Conservation (phyloP, 2,888 invertebrate genomes). For the Chrysina gloriosa region DNA sequence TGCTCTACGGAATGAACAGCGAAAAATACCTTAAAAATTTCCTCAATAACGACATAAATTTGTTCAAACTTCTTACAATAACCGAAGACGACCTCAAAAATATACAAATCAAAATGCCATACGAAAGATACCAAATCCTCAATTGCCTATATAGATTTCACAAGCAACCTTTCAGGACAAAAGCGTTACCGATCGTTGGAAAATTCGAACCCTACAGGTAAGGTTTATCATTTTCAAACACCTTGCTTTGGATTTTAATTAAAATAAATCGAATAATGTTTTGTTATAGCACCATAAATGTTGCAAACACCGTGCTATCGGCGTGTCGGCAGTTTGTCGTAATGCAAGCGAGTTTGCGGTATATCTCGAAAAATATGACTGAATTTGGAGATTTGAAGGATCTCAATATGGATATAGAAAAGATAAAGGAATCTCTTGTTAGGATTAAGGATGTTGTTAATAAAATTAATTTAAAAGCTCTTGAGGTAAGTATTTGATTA, state of each 20-base stretch:
- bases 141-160: slow-evolving; percentile 71
- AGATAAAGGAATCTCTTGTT: slow-evolving; percentile 24
- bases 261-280: too few relatives aligned
- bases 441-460: slow-evolving; percentile 42
- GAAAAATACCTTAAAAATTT: slow-evolving; percentile 67
- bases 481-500: slow-evolving; percentile 45
- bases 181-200: slow-evolving; percentile 57
- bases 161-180: slow-evolving; percentile 69
- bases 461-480: slow-evolving; percentile 45
- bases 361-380: slow-evolving; percentile 55
- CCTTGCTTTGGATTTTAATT: background rate
- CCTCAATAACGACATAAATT: slow-evolving; percentile 65
- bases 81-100: slow-evolving; percentile 69
- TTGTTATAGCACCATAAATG: slow-evolving; percentile 68
- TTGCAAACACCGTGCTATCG: slow-evolving; percentile 68
- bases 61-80: slow-evolving; percentile 70
- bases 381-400: slow-evolving; percentile 17
- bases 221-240: slow-evolving; percentile 36
- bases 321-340: slow-evolving; percentile 71
- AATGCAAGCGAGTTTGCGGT: slow-evolving; percentile 70
- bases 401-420: slow-evolving; percentile 21
- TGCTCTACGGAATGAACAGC: slow-evolving; percentile 73
- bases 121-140: slow-evolving; percentile 70
- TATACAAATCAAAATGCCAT: slow-evolving; percentile 71
- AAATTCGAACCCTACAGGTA: slow-evolving; percentile 64